Percentiles rank a stretch among this genome's conserved stretches.
Conservation (phyloP, 2,113 vertebrate species). For the Microtus pennsylvanicus region DNA sequence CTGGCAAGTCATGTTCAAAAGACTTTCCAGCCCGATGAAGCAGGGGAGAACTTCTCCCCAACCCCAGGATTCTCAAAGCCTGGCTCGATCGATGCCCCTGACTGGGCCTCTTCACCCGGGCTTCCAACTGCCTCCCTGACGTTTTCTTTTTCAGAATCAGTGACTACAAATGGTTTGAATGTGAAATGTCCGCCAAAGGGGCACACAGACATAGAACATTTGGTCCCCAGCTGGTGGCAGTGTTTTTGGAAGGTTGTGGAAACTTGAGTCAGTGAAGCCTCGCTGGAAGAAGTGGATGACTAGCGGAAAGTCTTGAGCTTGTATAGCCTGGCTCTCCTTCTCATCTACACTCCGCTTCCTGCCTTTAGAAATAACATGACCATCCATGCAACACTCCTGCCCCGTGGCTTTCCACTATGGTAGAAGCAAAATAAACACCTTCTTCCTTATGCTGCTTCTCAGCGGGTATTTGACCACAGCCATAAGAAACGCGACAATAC, state of each 20-base stretch:
- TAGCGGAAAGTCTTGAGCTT: background rate
- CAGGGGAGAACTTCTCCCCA: background rate
- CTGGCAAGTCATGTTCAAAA: background rate
- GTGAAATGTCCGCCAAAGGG: background rate
- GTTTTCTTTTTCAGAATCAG: background rate
- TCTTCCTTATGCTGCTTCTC: background rate
- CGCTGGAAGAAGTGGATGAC: background rate
- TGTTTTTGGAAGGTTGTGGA: background rate
- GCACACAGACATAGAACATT: background rate
- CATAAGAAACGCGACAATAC: background rate
- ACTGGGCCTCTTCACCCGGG: background rate
- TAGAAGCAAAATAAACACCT: background rate
- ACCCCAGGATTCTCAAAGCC: background rate
- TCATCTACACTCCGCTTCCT: background rate
- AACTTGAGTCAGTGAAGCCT: background rate
- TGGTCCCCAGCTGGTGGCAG: background rate
- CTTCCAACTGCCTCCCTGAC: background rate
- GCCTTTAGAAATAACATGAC: background rate
- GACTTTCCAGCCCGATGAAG: background rate
- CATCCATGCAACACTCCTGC: too few species aligned
- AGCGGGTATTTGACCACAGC: background rate
- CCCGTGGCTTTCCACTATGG: background rate
- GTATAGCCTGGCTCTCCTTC: background rate
- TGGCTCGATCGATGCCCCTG: rapidly evolving
- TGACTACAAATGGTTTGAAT: background rate